Base-by-base conservation (phyloP, 1,140 invertebrate species). In the Drosophila auraria region DNA sequence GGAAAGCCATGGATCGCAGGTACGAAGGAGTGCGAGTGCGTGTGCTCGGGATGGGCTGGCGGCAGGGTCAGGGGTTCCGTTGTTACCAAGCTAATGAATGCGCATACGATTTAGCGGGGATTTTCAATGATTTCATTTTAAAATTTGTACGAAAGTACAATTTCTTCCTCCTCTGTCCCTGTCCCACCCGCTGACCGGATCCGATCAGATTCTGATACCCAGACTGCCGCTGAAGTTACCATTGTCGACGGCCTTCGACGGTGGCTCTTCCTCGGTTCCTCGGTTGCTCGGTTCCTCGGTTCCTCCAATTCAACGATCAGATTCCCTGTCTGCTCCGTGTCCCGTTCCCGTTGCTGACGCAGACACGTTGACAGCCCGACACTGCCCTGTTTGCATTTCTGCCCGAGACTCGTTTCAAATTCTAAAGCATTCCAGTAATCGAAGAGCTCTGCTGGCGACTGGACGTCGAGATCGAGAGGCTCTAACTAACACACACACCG, bases 361-460 rank as follows among this genome's bases (percentile, higher is more conserved):
- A 51, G 65, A 68, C 65, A 50, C 63, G 60, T 30, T 49, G 65
- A 69, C 65, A 45, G 65, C 63, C n/a, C 63, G 40, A 61, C 63
- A 58, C 59, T 66, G 51, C 42, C 42, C 51, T 60, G 78, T 61
- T 80, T 66, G 51, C 64, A 82, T 79, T 72, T 79, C n/a, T 78
- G 73, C 36, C 62, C 54, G 50, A 56, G 78, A 78, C 73, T 51
- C 78, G 78, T 86, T 82, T 86, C 76, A 76, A 82, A 73, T 83
- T 84, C 84, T 69, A 53, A 66, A 65, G 81, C 78, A 53, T 71
- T 61, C 60, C 86, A 89, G 86, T 89, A 82, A 84, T 65, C 81
- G 70, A 66, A 56, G 66, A 84, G 82, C 86, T 66, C 70, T 78
- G 66, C 56, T 59, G 63, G 36, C 42, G 82, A 68, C 58, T 76